Conservation (phyloP, 2,113 vertebrate genomes). For the Ameiurus melas region DNA sequence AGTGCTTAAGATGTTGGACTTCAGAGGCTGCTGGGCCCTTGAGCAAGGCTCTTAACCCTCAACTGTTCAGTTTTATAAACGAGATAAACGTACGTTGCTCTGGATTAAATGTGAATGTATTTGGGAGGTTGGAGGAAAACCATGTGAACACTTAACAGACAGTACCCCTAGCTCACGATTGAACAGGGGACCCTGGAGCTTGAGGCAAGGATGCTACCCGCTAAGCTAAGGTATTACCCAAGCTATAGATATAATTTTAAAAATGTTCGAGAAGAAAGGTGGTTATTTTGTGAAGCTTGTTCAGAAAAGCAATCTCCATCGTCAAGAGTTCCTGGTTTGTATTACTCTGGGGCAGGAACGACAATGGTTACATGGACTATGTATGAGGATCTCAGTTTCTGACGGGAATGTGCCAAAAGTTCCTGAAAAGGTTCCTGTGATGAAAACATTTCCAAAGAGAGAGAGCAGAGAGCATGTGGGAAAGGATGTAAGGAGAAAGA, state of each 20-base stretch:
- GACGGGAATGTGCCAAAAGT: not conserved
- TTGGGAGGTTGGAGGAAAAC: not conserved
- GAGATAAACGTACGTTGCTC: too few relatives aligned
- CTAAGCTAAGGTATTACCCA: not conserved
- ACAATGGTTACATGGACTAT: not conserved
- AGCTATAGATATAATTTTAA: not conserved
- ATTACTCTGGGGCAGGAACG: not conserved
- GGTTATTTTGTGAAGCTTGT: not conserved
- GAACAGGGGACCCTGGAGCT: not conserved
- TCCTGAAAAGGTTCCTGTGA: slow-evolving; percentile 1
- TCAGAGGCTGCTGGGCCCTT: too few relatives aligned
- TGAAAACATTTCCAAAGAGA: not conserved
- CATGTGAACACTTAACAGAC: too few relatives aligned
- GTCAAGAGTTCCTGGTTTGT: not conserved
- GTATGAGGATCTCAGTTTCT: not conserved
- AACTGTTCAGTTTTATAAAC: too few relatives aligned
- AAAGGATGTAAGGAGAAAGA: slow-evolving; percentile 28
- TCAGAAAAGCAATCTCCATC: not conserved
- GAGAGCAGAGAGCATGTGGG: slow-evolving; percentile 21
- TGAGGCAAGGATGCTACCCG: not conserved
- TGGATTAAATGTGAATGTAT: too few relatives aligned
- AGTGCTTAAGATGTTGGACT: too few relatives aligned
- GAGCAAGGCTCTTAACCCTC: too few relatives aligned
- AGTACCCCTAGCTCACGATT: not conserved
- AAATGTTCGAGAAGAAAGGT: not conserved